Conservation (phyloP, 2,113 vertebrate species). For the Muntiacus muntjak region DNA sequence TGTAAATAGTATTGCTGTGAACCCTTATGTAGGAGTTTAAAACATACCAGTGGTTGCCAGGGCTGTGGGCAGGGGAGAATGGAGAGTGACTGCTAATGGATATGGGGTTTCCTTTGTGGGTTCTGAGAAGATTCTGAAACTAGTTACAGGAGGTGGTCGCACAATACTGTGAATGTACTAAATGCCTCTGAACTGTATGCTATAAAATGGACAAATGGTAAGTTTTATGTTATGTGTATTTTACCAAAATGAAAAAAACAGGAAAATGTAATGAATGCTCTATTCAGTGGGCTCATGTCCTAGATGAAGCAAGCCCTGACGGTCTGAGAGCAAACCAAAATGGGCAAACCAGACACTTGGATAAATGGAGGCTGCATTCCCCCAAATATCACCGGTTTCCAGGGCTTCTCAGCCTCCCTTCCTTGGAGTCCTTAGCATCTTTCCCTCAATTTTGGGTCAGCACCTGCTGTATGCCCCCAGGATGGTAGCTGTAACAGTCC, state of each 20-base stretch:
- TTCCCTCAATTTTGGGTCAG: not conserved
- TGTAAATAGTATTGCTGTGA: not conserved
- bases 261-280: not conserved
- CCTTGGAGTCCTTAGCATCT: not conserved
- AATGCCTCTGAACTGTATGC: not conserved
- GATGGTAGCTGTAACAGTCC: not conserved
- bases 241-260: not conserved
- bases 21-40: not conserved
- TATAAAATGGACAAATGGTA: not conserved
- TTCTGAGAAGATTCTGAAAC: not conserved
- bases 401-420: not conserved
- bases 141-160: not conserved
- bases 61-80: not conserved
- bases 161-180: not conserved
- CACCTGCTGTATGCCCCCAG: not conserved
- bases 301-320: not conserved
- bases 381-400: not conserved
- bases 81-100: not conserved
- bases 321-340: not conserved
- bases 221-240: not conserved
- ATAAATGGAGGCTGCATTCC: not conserved
- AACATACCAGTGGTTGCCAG: not conserved
- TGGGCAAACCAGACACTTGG: not conserved
- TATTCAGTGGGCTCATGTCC: not conserved
- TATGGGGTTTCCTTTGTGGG: not conserved